Conservation (phyloP, 1,140 invertebrate species). For the Macrotrachela quadricornifera region DNA sequence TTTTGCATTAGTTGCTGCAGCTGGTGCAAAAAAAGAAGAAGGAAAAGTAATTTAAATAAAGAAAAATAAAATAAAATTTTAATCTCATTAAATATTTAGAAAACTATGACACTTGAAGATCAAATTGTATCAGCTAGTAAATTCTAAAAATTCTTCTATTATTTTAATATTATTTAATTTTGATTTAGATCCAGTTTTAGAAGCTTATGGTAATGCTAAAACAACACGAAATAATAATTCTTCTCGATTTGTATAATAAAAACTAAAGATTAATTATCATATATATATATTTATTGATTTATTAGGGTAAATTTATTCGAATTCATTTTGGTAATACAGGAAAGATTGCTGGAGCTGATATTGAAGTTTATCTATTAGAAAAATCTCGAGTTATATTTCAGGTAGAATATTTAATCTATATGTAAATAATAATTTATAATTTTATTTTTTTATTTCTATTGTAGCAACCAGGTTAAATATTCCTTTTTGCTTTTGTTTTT, state of each 20-base stretch:
- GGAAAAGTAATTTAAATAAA: no score
- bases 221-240: conserved; percentile 42
- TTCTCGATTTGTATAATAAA: conserved; percentile 34
- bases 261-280: no score
- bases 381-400: conserved; percentile 99
- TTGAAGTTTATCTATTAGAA: conserved; percentile 98
- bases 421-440: no score
- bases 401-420: conserved; percentile 36
- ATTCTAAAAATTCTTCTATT: no score
- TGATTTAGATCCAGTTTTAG: conserved; percentile 49
- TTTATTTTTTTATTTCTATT: no score
- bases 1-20: conserved; percentile 38
- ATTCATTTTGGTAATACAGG: conserved; percentile 96
- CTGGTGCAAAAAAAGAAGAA: neutral
- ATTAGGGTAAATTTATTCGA: conserved; percentile 80
- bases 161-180: conserved; percentile 68
- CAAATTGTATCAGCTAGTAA: conserved; percentile 37
- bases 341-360: conserved; percentile 98
- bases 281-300: neutral
- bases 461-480: conserved; percentile 39
- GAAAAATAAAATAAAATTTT: neutral
- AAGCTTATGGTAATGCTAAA: conserved; percentile 41
- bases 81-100: neutral
- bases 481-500: no score
- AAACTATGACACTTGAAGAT: conserved; percentile 34